Evolutionary conservation across 2,888 invertebrate species (phyloP).

Genomic region (Ephialtes manifestator): DNA sequence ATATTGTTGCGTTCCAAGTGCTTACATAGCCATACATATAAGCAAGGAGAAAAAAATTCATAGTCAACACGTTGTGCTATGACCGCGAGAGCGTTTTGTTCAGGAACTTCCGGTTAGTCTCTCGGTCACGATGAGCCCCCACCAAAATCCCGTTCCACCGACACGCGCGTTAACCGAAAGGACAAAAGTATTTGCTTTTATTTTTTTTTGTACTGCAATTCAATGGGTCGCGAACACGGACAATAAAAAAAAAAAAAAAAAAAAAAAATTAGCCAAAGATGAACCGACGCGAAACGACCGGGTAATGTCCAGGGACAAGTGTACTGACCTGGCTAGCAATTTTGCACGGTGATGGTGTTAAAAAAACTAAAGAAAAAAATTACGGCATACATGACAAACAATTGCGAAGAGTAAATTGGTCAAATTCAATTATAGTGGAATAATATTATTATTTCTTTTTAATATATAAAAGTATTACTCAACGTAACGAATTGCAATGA

Average conservation of each 20-base stretch:
- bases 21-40: not conserved
- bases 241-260: constrained; percentile 51
- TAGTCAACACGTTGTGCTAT: constrained; percentile 29
- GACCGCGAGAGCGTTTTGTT: constrained; percentile 51
- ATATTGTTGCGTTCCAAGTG: constrained; percentile 45
- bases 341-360: not conserved
- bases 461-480: not conserved
- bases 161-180: constrained; percentile 23
- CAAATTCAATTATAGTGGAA: not conserved
- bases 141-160: not conserved
- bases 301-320: constrained; percentile 23
- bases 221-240: constrained; percentile 42
- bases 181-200: constrained; percentile 49
- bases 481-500: not conserved
- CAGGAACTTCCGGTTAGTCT: constrained; percentile 54
- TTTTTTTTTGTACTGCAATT: constrained; percentile 33
- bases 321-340: constrained; percentile 35
- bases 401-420: not conserved
- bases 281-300: constrained; percentile 24
- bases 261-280: not conserved
- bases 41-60: constrained; percentile 24
- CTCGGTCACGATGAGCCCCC: constrained; percentile 28
- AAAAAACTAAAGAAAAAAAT: constrained; percentile 8
- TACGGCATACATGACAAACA: not conserved
- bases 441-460: not conserved